A percentile compares a stretch with the other conserved stretches of the same genome.
Conservation (phyloP, 2,888 invertebrate species). For the Drosophila paramelanica region DNA sequence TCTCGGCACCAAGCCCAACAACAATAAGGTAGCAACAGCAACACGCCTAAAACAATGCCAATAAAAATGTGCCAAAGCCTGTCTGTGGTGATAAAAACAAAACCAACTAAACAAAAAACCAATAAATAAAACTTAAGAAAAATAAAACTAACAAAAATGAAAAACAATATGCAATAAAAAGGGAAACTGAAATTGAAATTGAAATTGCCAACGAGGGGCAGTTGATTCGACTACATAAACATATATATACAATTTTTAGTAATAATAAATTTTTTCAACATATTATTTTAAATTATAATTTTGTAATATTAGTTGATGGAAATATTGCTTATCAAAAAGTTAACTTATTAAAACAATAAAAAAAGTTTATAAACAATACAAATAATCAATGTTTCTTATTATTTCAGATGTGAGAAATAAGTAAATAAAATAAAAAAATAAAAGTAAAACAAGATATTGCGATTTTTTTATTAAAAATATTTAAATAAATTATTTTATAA, state of each 20-base stretch:
- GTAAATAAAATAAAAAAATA: no score
- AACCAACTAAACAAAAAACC: conserved; percentile 3
- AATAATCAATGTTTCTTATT: no score
- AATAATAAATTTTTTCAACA: not conserved
- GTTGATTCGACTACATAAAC: not conserved
- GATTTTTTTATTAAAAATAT: no score
- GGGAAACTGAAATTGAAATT: conserved; percentile 28
- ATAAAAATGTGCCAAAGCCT: conserved; percentile 32
- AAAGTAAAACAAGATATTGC: no score
- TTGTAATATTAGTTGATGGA: no score
- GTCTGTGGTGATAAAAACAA: conserved; percentile 15
- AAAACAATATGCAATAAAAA: conserved; percentile 16
- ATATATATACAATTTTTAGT: no score
- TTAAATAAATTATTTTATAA: no score
- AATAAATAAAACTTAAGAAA: not conserved
- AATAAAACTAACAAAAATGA: conserved; percentile 11
- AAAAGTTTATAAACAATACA: no score
- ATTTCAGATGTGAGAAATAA: no score
- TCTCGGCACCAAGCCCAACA: not conserved
- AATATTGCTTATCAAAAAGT: no score
- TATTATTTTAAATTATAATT: not conserved
- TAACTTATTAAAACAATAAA: no score
- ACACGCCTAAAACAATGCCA: conserved; percentile 36
- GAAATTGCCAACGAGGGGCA: conserved; percentile 31
- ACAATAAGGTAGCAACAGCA: conserved; percentile 38